Evolutionary conservation across 2,888 invertebrate genomes (phyloP).

Genomic region (Gandaritis pyraliata): DNA sequence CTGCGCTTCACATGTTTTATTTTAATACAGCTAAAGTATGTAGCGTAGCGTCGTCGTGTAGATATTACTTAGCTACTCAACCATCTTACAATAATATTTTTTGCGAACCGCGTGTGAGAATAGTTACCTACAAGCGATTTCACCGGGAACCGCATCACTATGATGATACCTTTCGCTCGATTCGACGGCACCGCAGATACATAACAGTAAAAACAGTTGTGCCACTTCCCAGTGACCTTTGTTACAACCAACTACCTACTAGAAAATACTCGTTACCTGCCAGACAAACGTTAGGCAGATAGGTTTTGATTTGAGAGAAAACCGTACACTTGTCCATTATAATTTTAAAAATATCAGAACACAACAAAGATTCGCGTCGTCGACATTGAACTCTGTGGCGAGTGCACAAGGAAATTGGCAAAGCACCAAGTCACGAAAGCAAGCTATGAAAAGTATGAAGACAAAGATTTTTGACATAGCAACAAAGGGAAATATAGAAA

Average conservation of each 20-base stretch:
- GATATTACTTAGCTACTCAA: constrained; percentile 25
- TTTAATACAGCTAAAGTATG: constrained; percentile 71
- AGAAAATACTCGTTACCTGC: constrained; percentile 50
- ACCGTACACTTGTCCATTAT: constrained; percentile 33
- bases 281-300: constrained; percentile 29
- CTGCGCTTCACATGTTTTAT: constrained; percentile 56
- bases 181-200: constrained; percentile 71
- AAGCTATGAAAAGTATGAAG: constrained; percentile 41
- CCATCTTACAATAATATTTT: constrained; percentile 58
- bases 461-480: constrained; percentile 38
- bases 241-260: constrained; percentile 63
- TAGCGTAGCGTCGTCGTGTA: background rate
- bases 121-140: constrained; percentile 63
- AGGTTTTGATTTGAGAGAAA: constrained; percentile 39
- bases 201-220: constrained; percentile 73
- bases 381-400: constrained; percentile 74
- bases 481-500: constrained; percentile 40
- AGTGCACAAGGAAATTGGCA: constrained; percentile 70
- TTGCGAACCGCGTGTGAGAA: constrained; percentile 74
- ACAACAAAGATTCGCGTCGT: constrained; percentile 40
- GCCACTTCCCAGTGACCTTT: constrained; percentile 80
- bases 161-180: constrained; percentile 80
- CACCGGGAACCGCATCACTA: constrained; percentile 71
- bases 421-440: constrained; percentile 62
- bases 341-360: constrained; percentile 13